phyloP scores from a whole-genome alignment of 2,113 vertebrate genomes.

The Galemys pyrenaicus region DNA sequence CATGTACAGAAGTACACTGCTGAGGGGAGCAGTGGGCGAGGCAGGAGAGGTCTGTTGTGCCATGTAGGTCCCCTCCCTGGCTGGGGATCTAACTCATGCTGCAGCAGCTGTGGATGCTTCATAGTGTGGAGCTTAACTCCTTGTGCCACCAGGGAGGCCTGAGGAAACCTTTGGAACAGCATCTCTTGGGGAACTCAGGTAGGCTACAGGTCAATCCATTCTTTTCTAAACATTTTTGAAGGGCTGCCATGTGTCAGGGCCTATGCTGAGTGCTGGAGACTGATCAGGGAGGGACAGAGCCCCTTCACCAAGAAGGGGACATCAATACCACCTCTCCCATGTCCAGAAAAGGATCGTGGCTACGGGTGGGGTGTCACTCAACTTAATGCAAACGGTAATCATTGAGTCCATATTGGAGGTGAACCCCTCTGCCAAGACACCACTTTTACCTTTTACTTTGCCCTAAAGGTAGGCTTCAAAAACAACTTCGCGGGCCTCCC shows the following conservation, averaged over 20 bases:
- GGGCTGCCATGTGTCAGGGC: not conserved
- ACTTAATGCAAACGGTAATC: not conserved
- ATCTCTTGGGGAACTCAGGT: not conserved
- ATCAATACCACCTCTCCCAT: not conserved
- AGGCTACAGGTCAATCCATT: not conserved
- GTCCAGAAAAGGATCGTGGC: not conserved
- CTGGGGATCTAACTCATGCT: too few relatives aligned
- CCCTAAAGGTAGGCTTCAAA: not conserved
- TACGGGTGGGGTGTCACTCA: not conserved
- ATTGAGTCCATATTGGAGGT: not conserved
- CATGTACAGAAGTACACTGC: too few relatives aligned
- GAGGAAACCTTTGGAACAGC: not conserved
- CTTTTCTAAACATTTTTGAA: not conserved
- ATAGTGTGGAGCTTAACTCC: too few relatives aligned
- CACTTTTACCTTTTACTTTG: not conserved
- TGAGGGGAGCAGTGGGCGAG: too few relatives aligned
- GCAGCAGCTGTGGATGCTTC: too few relatives aligned
- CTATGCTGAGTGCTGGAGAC: not conserved
- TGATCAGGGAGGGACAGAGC: not conserved
- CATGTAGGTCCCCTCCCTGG: too few relatives aligned
- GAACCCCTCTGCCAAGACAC: not conserved
- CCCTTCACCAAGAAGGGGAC: not conserved
- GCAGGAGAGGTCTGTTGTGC: too few relatives aligned
- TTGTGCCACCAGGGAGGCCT: not conserved
- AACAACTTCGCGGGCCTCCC: too few relatives aligned